phyloP scores from a whole-genome alignment of 2,797 vertebrate genomes.

The Parauchenoglanis punctatus region DNA sequence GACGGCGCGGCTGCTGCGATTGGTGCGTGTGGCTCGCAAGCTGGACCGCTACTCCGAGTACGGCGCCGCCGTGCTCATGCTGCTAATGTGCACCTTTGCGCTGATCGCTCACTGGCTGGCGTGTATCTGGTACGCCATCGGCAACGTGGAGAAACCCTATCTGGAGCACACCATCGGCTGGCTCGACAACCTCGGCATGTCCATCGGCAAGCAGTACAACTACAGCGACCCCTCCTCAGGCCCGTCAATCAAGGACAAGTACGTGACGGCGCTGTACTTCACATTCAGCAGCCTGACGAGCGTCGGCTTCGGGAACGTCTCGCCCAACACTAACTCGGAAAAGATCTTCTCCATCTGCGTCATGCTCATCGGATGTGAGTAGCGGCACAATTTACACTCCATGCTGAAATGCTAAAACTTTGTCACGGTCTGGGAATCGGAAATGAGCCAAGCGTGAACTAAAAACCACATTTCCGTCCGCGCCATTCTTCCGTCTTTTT shows the following conservation, averaged over 20 bases:
- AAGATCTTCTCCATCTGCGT: slow-evolving; percentile 99
- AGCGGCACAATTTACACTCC: not conserved
- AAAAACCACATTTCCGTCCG: not conserved
- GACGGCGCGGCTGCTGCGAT: slow-evolving; percentile 91
- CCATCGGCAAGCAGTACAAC: slow-evolving; percentile 96
- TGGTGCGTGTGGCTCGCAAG: slow-evolving; percentile 95
- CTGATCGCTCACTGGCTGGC: slow-evolving; percentile 98
- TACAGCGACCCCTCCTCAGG: slow-evolving; percentile 92
- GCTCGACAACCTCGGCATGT: slow-evolving; percentile 95
- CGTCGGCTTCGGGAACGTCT: slow-evolving; percentile 98
- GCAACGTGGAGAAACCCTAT: slow-evolving; percentile 96
- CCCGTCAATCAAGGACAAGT: slow-evolving; percentile 99
- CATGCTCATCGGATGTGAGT: slow-evolving; percentile 99
- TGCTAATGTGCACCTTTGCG: slow-evolving; percentile 99
- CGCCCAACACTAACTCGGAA: slow-evolving; percentile 99
- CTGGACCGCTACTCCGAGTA: slow-evolving; percentile 98
- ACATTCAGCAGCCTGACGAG: slow-evolving; percentile 99
- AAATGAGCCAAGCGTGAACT: not conserved
- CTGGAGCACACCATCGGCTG: slow-evolving; percentile 97
- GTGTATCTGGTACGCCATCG: slow-evolving; percentile 99
- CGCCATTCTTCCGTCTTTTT: not conserved
- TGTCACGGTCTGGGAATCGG: not conserved
- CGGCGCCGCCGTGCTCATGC: slow-evolving; percentile 95
- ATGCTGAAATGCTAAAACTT: not conserved
- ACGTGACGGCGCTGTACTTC: slow-evolving; percentile 98